These are phyloP conservation scores for Lagodon rhomboides DNA, from an alignment of 2,797 vertebrate species.

Conservation along the genomic window DNA sequence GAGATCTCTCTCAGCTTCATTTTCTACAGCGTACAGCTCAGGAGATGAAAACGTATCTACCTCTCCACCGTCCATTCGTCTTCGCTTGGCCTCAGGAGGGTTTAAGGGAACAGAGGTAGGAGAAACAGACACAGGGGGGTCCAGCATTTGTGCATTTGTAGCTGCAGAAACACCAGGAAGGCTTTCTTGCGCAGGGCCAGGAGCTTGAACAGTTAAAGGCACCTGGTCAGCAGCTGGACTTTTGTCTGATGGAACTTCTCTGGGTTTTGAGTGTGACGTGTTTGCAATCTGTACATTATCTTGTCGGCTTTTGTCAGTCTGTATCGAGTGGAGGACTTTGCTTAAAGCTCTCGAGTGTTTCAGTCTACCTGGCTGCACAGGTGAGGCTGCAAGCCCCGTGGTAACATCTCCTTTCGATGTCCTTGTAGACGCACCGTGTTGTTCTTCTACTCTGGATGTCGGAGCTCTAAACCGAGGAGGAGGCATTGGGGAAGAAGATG, in stretches of 20 bases:
- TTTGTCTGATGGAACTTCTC: neutral
- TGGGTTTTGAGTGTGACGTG: slow-evolving; percentile 3
- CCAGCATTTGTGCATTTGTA: slow-evolving; percentile 15
- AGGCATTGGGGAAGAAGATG: slow-evolving; percentile 42
- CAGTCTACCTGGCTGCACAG: slow-evolving; percentile 51
- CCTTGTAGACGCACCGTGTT: slow-evolving; percentile 14
- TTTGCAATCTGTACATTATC: slow-evolving; percentile 21
- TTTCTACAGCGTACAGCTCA: slow-evolving; percentile 68
- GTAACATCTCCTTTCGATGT: slow-evolving; percentile 17
- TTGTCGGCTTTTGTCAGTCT: slow-evolving; percentile 62
- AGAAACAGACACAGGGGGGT: slow-evolving; percentile 8
- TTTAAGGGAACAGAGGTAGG: slow-evolving; percentile 37
- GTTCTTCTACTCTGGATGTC: slow-evolving; percentile 40
- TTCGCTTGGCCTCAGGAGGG: slow-evolving; percentile 77
- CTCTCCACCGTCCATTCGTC: slow-evolving; percentile 57
- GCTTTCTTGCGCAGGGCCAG: neutral
- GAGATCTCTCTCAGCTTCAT: slow-evolving; percentile 13
- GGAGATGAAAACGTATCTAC: slow-evolving; percentile 76
- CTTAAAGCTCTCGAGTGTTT: slow-evolving; percentile 77
- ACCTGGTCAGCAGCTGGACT: slow-evolving; percentile 3
- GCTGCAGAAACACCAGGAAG: slow-evolving; percentile 6
- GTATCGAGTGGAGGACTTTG: slow-evolving; percentile 85
- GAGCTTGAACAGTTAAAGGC: neutral
- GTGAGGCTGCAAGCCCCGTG: slow-evolving; percentile 38
- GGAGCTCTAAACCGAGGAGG: slow-evolving; percentile 76